Conservation (phyloP, 1,140 invertebrate genomes). For the Planococcus citri region DNA sequence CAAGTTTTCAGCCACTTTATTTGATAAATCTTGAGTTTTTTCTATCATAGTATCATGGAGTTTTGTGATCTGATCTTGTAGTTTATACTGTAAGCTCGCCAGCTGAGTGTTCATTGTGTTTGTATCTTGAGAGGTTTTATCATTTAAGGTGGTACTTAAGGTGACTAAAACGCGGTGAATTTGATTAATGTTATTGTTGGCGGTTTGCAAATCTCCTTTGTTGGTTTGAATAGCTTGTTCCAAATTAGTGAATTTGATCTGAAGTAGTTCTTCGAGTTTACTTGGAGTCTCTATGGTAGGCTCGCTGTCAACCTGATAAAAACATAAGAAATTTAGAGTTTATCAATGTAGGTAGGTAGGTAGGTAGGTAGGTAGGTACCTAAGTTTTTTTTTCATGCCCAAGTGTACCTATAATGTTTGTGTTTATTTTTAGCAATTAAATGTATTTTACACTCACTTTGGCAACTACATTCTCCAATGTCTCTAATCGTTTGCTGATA, state of each 20-base stretch:
- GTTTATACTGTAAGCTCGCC: background rate
- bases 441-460: too few species aligned
- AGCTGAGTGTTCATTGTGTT: background rate
- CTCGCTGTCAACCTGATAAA: background rate
- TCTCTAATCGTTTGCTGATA: conserved; percentile 33
- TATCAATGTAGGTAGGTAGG: too few species aligned
- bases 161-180: background rate
- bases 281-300: background rate
- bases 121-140: background rate
- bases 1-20: background rate
- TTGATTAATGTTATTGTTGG: background rate
- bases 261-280: background rate
- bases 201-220: background rate
- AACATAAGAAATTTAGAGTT: too few species aligned
- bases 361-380: too few species aligned
- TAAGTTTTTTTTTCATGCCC: too few species aligned
- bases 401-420: too few species aligned
- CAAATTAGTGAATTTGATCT: background rate
- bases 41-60: background rate
- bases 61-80: background rate
- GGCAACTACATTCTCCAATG: conserved; percentile 39
- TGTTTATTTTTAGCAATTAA: too few species aligned
- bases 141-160: background rate
- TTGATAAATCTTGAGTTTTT: background rate
- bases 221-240: background rate